These are phyloP conservation scores for Tadarida brasiliensis DNA, from an alignment of 2,797 vertebrate species.

Conservation along the genomic window DNA sequence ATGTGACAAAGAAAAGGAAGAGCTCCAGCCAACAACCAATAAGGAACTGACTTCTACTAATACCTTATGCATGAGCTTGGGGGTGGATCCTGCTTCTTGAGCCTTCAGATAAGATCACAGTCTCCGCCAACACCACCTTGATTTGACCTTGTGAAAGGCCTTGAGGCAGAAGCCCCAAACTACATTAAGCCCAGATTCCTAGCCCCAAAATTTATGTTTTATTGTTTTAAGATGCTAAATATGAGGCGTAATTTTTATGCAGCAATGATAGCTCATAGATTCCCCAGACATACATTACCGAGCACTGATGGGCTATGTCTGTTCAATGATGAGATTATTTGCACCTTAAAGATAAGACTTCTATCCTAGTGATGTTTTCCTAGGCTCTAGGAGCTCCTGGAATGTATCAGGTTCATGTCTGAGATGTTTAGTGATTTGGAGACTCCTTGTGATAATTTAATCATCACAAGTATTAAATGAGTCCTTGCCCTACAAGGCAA, in stretches of 20 bases:
- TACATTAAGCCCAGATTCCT: not conserved
- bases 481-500: not conserved
- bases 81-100: not conserved
- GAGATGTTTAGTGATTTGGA: constrained; percentile 7
- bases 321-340: not conserved
- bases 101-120: not conserved
- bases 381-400: not conserved
- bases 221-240: not conserved
- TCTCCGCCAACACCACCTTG: not conserved
- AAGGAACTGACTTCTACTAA: not conserved
- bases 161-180: not conserved
- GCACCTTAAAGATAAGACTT: not conserved
- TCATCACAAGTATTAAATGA: constrained; percentile 9
- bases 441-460: not conserved
- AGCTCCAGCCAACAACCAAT: not conserved
- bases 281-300: not conserved
- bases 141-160: not conserved
- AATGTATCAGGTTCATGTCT: not conserved
- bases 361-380: not conserved
- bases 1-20: not conserved
- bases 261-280: not conserved
- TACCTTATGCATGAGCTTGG: not conserved
- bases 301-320: not conserved
- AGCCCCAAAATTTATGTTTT: not conserved
- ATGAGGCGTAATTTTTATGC: not conserved